phyloP scores from a whole-genome alignment of 2,888 invertebrate species.

The Aplocera efformata region DNA sequence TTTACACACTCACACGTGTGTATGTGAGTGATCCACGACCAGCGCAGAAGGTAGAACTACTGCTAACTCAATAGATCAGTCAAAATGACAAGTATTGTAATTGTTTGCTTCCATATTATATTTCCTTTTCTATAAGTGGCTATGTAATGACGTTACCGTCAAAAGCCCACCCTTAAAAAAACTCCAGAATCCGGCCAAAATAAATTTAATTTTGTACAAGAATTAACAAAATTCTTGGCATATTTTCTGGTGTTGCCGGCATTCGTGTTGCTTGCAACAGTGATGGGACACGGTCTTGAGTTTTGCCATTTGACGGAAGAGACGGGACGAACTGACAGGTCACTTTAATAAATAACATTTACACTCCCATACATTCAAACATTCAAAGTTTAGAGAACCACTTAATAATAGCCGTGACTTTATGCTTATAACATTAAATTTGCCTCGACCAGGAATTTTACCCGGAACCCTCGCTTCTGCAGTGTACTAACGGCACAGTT shows the following conservation, averaged over 20 bases:
- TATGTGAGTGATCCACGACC: no score
- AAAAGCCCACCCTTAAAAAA: constrained; percentile 29
- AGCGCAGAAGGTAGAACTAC: no score
- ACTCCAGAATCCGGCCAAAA: constrained; percentile 31
- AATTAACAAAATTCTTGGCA: constrained; percentile 38
- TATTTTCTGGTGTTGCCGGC: constrained; percentile 22
- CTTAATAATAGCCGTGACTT: no score
- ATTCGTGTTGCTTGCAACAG: constrained; percentile 9
- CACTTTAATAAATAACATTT: no score
- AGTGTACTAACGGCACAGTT: no score
- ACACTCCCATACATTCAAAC: no score
- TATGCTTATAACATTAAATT: no score
- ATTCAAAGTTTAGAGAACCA: no score
- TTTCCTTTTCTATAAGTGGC: constrained; percentile 25
- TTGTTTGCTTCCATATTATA: neutral
- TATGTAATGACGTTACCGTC: constrained; percentile 31
- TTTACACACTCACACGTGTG: no score
- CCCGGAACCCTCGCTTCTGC: no score
- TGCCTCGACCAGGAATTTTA: no score
- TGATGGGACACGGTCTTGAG: constrained; percentile 9
- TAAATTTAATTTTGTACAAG: constrained; percentile 36
- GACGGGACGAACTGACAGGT: neutral
- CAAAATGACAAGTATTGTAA: neutral
- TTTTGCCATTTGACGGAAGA: constrained; percentile 1
- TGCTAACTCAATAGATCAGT: no score